A percentile compares a stretch with the other conserved stretches of the same genome.
phyloP scores from a whole-genome alignment of 2,113 vertebrate genomes.

The Phylloscopus whistleri region DNA sequence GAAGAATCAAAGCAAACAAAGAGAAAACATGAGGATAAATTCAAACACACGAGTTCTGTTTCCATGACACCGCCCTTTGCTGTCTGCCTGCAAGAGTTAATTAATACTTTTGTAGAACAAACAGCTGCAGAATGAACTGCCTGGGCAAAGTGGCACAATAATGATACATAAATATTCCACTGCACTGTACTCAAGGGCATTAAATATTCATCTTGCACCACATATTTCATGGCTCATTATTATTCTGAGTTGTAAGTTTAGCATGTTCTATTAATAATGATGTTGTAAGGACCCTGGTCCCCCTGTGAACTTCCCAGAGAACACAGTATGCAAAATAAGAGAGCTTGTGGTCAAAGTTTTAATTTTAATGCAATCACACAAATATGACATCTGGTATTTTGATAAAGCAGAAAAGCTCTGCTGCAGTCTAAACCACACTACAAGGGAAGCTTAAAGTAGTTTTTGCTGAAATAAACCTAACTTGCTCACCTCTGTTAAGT shows the following conservation, averaged over 20 bases:
- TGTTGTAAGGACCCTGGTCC: background rate
- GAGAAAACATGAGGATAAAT: background rate
- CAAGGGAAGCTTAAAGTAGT: background rate
- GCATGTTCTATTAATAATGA: background rate
- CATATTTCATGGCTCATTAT: background rate
- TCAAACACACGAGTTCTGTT: background rate
- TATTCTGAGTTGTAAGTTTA: background rate
- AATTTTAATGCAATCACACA: background rate
- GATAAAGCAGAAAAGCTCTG: background rate
- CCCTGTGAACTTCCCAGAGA: background rate
- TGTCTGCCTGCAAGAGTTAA: background rate
- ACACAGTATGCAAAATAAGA: background rate
- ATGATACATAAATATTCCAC: background rate
- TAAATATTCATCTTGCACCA: background rate
- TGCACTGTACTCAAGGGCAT: background rate
- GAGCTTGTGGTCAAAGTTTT: background rate
- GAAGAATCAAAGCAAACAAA: background rate
- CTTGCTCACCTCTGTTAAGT: conserved; percentile 90
- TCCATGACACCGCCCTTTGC: background rate
- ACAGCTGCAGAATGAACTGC: background rate
- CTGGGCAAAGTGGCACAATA: background rate
- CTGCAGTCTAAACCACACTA: background rate
- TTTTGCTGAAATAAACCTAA: background rate
- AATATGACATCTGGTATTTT: background rate
- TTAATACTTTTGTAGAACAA: background rate